phyloP scores from a whole-genome alignment of 2,797 vertebrate species.

The Protosalanx chinensis region DNA sequence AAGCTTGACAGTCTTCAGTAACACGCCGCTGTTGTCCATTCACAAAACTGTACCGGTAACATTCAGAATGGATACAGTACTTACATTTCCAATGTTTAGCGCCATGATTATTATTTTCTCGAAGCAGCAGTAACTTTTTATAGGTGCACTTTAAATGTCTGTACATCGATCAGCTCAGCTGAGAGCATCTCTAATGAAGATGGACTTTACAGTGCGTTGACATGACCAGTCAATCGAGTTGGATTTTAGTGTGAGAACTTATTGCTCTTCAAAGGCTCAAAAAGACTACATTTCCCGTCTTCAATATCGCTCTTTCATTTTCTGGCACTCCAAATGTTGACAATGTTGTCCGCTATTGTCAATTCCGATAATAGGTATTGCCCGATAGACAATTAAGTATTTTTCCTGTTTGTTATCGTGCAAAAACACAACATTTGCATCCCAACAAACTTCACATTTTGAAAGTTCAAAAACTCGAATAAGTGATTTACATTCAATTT shows the following conservation, averaged over 20 bases:
- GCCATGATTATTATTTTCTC: slow-evolving; percentile 41
- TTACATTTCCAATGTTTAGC: slow-evolving; percentile 15
- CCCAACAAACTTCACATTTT: slow-evolving; percentile 44
- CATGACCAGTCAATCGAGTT: slow-evolving; percentile 15
- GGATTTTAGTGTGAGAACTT: slow-evolving; percentile 34
- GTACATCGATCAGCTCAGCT: slow-evolving; percentile 38
- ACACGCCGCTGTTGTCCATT: background rate
- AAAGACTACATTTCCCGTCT: slow-evolving; percentile 1
- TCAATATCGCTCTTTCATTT: background rate
- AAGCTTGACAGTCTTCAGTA: slow-evolving; percentile 18
- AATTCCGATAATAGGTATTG: slow-evolving; percentile 14
- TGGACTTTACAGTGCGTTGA: slow-evolving; percentile 46
- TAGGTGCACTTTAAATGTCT: slow-evolving; percentile 36
- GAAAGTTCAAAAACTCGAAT: slow-evolving; percentile 26
- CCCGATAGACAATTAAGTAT: slow-evolving; percentile 2
- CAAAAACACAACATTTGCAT: background rate
- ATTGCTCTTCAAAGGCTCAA: slow-evolving; percentile 52
- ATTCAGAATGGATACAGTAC: background rate
- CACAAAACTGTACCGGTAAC: slow-evolving; percentile 6
- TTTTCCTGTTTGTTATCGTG: slow-evolving; percentile 15
- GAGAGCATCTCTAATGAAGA: slow-evolving; percentile 27
- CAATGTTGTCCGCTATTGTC: slow-evolving; percentile 25
- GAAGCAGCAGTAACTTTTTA: slow-evolving; percentile 52
- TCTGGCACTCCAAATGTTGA: slow-evolving; percentile 24
- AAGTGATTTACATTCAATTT: slow-evolving; percentile 42